A percentile compares a stretch with the other conserved stretches of the same genome.
Conservation (phyloP, 2,113 vertebrate species). For the Cynocephalus volans region DNA sequence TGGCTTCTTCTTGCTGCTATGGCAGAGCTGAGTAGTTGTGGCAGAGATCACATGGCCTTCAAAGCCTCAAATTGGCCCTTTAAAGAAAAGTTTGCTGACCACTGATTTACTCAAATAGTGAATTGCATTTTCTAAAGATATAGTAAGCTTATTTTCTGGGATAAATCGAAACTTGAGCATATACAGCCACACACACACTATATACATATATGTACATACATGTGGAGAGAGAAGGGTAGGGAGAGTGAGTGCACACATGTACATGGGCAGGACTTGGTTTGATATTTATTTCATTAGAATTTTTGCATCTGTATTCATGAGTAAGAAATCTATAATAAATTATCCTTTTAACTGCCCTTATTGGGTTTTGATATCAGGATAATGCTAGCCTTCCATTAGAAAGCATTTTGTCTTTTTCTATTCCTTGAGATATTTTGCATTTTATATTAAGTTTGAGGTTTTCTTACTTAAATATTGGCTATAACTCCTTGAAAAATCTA, state of each 20-base stretch:
- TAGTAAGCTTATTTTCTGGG: background rate
- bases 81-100: background rate
- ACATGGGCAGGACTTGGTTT: background rate
- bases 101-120: background rate
- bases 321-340: background rate
- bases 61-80: background rate
- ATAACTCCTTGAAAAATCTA: background rate
- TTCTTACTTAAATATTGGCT: conserved; percentile 13
- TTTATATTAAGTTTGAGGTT: background rate
- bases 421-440: background rate
- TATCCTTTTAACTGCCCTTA: background rate
- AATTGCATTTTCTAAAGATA: background rate
- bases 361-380: background rate
- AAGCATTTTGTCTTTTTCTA: background rate
- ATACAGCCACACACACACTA: background rate
- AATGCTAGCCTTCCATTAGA: background rate
- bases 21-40: background rate
- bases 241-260: too few relatives aligned
- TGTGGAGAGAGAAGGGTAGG: too few relatives aligned
- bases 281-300: background rate
- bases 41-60: background rate
- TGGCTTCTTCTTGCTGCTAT: background rate
- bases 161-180: background rate
- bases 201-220: background rate
- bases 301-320: background rate